These are phyloP conservation scores for Vimba vimba DNA, from an alignment of 2,113 vertebrate species.

Conservation along the genomic window DNA sequence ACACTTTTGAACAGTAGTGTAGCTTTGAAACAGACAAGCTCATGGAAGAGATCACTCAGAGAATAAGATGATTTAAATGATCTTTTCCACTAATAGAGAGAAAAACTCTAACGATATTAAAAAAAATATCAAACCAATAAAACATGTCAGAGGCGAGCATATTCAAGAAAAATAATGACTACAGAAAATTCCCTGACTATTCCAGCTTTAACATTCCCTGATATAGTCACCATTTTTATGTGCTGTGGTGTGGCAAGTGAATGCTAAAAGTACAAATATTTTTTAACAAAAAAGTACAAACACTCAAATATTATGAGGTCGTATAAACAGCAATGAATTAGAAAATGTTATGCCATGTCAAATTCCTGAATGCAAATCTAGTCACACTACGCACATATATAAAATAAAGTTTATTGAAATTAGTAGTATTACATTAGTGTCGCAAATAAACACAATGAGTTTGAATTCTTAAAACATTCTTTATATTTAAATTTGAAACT, in stretches of 20 bases:
- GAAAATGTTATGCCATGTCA: background rate
- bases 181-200: background rate
- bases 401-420: constrained; percentile 54
- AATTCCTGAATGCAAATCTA: constrained; percentile 27
- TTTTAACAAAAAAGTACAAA: background rate
- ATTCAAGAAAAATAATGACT: background rate
- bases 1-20: background rate
- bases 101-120: background rate
- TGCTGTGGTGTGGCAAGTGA: background rate
- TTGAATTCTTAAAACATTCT: constrained; percentile 96
- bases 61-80: background rate
- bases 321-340: background rate
- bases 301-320: background rate
- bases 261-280: background rate
- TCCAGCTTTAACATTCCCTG: background rate
- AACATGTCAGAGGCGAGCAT: background rate
- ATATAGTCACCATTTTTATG: background rate
- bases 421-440: constrained; percentile 56
- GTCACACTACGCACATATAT: constrained; percentile 41
- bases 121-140: too few relatives aligned
- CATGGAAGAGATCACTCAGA: too few relatives aligned
- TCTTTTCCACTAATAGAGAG: background rate
- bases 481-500: constrained; percentile 99
- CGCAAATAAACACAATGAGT: constrained; percentile 85
- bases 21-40: too few relatives aligned